Base-by-base conservation (phyloP, 1,140 invertebrate genomes). In the Brachionus asplanchnoidis region DNA sequence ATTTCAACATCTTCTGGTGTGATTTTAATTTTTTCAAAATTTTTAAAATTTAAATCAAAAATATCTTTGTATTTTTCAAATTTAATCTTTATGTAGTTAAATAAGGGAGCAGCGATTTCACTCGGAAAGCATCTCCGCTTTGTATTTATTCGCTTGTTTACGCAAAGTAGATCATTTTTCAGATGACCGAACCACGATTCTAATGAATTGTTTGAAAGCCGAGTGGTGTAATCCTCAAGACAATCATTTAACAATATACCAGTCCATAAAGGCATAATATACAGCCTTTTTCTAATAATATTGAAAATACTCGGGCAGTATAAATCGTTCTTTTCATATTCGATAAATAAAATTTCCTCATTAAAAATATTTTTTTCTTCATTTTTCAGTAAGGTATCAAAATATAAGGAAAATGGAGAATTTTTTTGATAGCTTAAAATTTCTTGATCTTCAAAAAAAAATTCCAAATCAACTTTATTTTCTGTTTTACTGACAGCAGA, bases 111-210 rank as follows among this genome's bases (percentile, higher is more conserved):
- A 7, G 65, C 65, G 28, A 68, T 68, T 14, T 68, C 65, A 32
- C 26, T 68, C 26, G 65, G 26, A 68, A 26, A 68, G 32, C 65
- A 68, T 28, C 65, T 23, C 26, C 65, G 23, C 14, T 68, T 68
- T 28, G 26, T 73, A 40, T 73, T 32, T 36, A 73, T 36, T 40
- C 14, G 12, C n/a, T 73, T 73, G 17, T 73, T 73, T 12, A 36
- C 68, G 32, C 14, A 17, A 17, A 73, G 36, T 14, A 73, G 26
- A n/a, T 73, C 68, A 73, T 73, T 73, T 73, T 73, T 73, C 7
- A 73, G 36, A 73, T 36, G 32, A 40, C 17, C 68, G 36, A 73
- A 73, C 68, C 68, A 73, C 40, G 68, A 73, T 40, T 73, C 68
- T 40, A 73, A 11, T 8, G 68, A 73, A 40, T 73, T 73, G 40